Base-by-base conservation (phyloP, 1,140 invertebrate species). In the Bombus confusus region DNA sequence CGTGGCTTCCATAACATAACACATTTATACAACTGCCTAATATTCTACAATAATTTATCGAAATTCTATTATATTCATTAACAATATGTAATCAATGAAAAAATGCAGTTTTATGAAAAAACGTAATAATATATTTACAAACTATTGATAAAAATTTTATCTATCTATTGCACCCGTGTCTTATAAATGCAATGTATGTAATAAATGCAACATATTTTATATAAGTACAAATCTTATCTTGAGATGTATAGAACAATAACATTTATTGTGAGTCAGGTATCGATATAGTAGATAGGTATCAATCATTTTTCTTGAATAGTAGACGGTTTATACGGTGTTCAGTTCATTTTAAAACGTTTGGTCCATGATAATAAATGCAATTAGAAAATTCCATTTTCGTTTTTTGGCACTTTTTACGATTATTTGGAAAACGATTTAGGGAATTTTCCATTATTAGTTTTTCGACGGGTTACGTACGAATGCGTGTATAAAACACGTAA, bases 241-340 rank as follows among this genome's bases (percentile, higher is more conserved):
- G 9, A 8, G 1, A 39, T 1, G 3, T 52, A 37, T 59, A n/a
- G 2, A 57, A 34, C 77, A 28, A 62, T 77, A 28, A 41, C 66
- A 87, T 87, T 66, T 41, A 37, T 80, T 71, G 43, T 41, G 31
- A 59, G 15, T 37, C 25, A 64, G 74, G 37, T 83, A 73, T 87
- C n/a, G 72, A 87, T 83, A 64, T n/a, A n/a, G n/a, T n/a, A n/a
- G n/a, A n/a, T n/a, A n/a, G n/a, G n/a, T n/a, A n/a, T n/a, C 73
- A 83, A 75, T 88, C 87, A 59, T 84, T 78, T 87, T 83, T 66
- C 57, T 73, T 31, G 34, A 25, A 43, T 68, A 76, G 15, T 68
- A 64, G 34, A n/a, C 13, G 9, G 5, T 28, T 75, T 75, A 22
- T 64, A n/a, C 37, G 37, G 34, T 62, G n/a, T 80, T 13, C 31